These are phyloP conservation scores for Struthio camelus DNA, from an alignment of 2,113 vertebrate species.

Conservation along the genomic window DNA sequence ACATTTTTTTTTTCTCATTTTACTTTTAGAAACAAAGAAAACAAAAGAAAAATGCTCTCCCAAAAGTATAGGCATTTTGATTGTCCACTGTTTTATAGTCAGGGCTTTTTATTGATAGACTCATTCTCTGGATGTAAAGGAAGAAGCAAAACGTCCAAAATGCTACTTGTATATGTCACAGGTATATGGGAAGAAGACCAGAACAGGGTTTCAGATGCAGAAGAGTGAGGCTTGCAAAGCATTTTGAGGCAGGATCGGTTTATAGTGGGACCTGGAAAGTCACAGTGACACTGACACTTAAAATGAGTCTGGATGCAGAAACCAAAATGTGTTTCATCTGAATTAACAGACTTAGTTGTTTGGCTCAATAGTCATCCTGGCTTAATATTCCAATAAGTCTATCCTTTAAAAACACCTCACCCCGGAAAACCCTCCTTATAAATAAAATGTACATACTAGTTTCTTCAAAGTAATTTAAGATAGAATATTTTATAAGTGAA, in stretches of 20 bases:
- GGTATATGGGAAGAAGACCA: neutral
- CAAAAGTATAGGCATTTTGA: neutral
- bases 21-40: neutral
- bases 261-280: neutral
- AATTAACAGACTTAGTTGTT: neutral
- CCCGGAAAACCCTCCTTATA: neutral
- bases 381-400: neutral
- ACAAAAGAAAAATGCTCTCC: neutral
- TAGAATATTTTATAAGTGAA: neutral
- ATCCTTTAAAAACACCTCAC: neutral
- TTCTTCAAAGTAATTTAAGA: neutral
- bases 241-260: neutral
- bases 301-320: neutral
- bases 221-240: neutral
- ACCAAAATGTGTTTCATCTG: neutral
- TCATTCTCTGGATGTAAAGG: neutral
- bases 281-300: neutral
- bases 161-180: neutral
- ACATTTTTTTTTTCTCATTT: neutral
- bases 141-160: neutral
- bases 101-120: neutral
- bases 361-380: neutral
- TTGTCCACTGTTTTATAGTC: neutral
- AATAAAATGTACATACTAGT: neutral
- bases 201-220: neutral